Evolutionary conservation across 2,888 invertebrate genomes (phyloP).

Genomic region (Sphaeridia pumilis): DNA sequence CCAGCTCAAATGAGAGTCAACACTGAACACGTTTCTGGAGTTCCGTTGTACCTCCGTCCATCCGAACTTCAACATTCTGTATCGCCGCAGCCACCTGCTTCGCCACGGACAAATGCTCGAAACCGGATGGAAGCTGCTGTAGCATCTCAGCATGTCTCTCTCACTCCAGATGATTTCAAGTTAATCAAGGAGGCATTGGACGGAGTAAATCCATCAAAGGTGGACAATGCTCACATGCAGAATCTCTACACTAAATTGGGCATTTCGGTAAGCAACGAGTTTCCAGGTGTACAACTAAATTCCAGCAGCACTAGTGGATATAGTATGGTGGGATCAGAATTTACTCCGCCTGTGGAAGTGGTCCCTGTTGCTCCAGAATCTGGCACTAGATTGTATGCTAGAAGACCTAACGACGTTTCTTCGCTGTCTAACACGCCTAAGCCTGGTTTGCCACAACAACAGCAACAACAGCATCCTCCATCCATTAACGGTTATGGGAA

Average conservation of each 20-base stretch:
- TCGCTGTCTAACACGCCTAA: not conserved
- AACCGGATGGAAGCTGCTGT: too few relatives aligned
- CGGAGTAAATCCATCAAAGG: slow-evolving; percentile 15
- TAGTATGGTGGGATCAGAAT: slow-evolving; percentile 3
- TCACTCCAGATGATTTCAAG: not conserved
- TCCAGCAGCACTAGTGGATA: not conserved
- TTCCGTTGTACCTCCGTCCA: slow-evolving; percentile 7
- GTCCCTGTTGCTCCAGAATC: not conserved
- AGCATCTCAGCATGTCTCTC: not conserved
- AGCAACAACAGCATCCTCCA: not conserved
- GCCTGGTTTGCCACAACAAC: not conserved
- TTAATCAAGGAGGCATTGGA: not conserved
- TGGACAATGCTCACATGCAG: too few relatives aligned
- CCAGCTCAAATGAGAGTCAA: not conserved
- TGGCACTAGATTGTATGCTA: not conserved
- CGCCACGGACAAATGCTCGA: too few relatives aligned
- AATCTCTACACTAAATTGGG: slow-evolving; percentile 6
- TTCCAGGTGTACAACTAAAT: not conserved
- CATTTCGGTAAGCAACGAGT: slow-evolving; percentile 11
- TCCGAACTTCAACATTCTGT: not conserved
- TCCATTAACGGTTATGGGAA: too few relatives aligned
- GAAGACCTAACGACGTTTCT: not conserved
- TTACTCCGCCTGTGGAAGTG: slow-evolving; percentile 6
- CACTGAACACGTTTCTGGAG: slow-evolving; percentile 6
- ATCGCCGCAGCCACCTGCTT: not conserved